Percentiles rank a stretch among this genome's conserved stretches.
Evolutionary conservation across 2,113 vertebrate species (phyloP).

Genomic region (Leptocoma aspasia): DNA sequence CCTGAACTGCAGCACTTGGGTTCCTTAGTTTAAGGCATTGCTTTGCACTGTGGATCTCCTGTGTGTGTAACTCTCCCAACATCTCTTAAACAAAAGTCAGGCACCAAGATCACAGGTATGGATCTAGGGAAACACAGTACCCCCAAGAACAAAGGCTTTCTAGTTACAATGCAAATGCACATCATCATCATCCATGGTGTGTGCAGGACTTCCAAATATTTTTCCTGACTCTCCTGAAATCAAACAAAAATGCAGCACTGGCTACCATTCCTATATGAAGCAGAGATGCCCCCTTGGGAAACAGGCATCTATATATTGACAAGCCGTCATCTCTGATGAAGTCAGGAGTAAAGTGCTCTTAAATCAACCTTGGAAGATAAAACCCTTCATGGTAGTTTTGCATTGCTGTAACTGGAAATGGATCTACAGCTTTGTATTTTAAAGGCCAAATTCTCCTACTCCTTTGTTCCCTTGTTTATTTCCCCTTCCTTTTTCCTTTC

Average conservation of each 20-base stretch:
- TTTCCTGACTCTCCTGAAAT: not conserved
- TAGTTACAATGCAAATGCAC: not conserved
- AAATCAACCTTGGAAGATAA: not conserved
- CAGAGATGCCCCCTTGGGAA: not conserved
- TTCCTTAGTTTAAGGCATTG: not conserved
- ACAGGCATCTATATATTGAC: not conserved
- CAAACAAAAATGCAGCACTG: not conserved
- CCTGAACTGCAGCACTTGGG: not conserved
- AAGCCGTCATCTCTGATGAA: not conserved
- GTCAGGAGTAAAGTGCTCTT: not conserved
- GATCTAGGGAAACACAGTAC: not conserved
- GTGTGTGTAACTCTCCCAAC: not conserved
- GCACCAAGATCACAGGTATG: not conserved
- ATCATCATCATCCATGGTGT: fast-evolving
- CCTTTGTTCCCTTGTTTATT: not conserved
- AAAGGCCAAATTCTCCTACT: not conserved
- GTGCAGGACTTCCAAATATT: not conserved
- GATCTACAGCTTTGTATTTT: not conserved
- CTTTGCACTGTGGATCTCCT: not conserved
- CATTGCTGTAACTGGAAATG: not conserved
- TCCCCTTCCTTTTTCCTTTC: not conserved
- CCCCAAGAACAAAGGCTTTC: not conserved
- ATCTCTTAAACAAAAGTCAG: not conserved
- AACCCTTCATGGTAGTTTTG: not conserved
- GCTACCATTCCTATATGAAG: not conserved